Evolutionary conservation across 1,140 invertebrate species (phyloP).

Genomic region (Solenopsis invicta): DNA sequence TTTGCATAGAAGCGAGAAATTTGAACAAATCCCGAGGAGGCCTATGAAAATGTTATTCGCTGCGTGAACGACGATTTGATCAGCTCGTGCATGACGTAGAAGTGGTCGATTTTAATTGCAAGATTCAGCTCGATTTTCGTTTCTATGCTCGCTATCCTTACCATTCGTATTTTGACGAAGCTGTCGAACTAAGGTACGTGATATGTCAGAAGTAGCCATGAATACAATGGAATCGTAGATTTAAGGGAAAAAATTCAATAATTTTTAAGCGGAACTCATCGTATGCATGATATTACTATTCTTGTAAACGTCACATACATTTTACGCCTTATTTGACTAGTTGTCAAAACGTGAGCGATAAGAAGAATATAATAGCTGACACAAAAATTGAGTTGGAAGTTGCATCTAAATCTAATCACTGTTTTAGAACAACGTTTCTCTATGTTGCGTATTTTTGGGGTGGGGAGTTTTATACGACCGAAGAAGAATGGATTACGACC

Average conservation of each 20-base stretch:
- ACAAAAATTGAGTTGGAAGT: neutral
- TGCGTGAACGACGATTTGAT: conserved; percentile 47
- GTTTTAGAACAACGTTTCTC: neutral
- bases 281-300: neutral
- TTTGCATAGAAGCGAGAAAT: conserved; percentile 40
- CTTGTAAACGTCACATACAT: neutral
- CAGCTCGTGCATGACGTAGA: neutral
- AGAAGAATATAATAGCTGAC: neutral
- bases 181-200: neutral
- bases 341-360: neutral
- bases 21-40: neutral
- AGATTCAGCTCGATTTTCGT: neutral
- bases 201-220: neutral
- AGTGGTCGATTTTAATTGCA: neutral
- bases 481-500: conserved; percentile 19
- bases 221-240: neutral
- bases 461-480: neutral
- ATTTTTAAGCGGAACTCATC: neutral
- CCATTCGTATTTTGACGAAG: neutral
- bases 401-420: neutral
- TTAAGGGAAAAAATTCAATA: conserved; percentile 12
- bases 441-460: neutral
- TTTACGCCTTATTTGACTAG: neutral
- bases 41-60: conserved; percentile 12
- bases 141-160: neutral